These are phyloP conservation scores for Malacoctenus gilli DNA, from an alignment of 2,797 vertebrate genomes.

Conservation along the genomic window DNA sequence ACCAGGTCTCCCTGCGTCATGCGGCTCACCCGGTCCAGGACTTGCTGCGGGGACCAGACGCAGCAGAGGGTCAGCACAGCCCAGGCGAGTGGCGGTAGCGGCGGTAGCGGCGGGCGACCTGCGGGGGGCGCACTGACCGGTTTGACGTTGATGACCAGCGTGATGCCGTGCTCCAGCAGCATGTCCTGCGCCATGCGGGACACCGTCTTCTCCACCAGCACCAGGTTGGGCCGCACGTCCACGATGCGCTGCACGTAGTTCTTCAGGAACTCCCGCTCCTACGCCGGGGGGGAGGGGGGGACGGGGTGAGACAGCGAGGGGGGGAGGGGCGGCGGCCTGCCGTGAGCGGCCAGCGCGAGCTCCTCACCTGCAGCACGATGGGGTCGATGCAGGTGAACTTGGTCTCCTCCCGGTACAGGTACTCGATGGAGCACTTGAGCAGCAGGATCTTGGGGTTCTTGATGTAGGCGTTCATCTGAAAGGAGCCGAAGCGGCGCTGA, in stretches of 20 bases:
- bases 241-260: conserved; percentile 97
- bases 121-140: too few species aligned
- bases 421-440: conserved; percentile 97
- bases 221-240: conserved; percentile 94
- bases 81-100: too few species aligned
- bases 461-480: conserved; percentile 96
- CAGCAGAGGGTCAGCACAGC: neutral
- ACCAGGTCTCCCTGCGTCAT: conserved; percentile 98
- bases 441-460: conserved; percentile 98
- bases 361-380: conserved; percentile 94
- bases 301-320: too few species aligned
- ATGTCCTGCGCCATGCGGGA: conserved; percentile 98
- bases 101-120: too few species aligned
- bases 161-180: conserved; percentile 96
- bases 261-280: conserved; percentile 98
- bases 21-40: conserved; percentile 92
- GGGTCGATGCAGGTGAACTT: conserved; percentile 98
- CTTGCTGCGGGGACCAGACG: conserved; percentile 86
- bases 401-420: conserved; percentile 97
- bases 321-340: too few species aligned
- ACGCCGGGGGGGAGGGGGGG: too few species aligned
- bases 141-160: conserved; percentile 97
- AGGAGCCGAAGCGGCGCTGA: too few species aligned
- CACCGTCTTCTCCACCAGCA: conserved; percentile 97
- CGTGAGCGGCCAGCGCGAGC: too few species aligned